Conservation (phyloP, 2,888 invertebrate species). For the Lomographa bimaculata region DNA sequence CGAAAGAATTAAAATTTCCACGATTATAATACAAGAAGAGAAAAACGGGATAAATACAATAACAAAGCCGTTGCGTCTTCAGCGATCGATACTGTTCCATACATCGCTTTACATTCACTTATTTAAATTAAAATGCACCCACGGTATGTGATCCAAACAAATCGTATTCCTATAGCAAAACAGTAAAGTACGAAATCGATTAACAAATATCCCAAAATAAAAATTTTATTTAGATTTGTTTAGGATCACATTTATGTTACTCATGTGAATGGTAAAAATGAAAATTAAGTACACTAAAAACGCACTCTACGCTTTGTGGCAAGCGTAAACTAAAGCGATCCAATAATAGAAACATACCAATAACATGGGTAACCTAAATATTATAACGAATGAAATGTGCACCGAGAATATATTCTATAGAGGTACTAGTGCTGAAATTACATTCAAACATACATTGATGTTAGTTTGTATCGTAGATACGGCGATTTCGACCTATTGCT, state of each 20-base stretch:
- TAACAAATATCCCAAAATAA: conserved; percentile 16
- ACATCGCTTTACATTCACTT: conserved; percentile 40
- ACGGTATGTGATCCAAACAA: conserved; percentile 31
- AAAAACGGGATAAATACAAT: conserved; percentile 42
- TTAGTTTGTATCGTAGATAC: no score
- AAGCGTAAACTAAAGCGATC: conserved; percentile 1
- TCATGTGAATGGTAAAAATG: conserved; percentile 3
- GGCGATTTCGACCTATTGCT: no score
- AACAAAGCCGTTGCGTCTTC: conserved; percentile 35
- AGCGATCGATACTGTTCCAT: conserved; percentile 24
- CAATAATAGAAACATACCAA: neutral
- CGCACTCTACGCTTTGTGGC: neutral
- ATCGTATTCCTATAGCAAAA: conserved; percentile 12
- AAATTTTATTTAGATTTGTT: conserved; percentile 9
- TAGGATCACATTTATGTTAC: conserved; percentile 1
- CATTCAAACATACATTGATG: no score
- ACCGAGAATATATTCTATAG: no score
- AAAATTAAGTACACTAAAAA: conserved; percentile 20
- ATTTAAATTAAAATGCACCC: conserved; percentile 26
- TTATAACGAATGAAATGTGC: no score
- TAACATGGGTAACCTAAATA: neutral
- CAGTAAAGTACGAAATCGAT: conserved; percentile 19
- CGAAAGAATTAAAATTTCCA: conserved; percentile 21
- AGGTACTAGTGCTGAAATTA: no score
- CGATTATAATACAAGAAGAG: conserved; percentile 43